Evolutionary conservation across 2,888 invertebrate genomes (phyloP).

Genomic region (Drosophila mimetica): DNA sequence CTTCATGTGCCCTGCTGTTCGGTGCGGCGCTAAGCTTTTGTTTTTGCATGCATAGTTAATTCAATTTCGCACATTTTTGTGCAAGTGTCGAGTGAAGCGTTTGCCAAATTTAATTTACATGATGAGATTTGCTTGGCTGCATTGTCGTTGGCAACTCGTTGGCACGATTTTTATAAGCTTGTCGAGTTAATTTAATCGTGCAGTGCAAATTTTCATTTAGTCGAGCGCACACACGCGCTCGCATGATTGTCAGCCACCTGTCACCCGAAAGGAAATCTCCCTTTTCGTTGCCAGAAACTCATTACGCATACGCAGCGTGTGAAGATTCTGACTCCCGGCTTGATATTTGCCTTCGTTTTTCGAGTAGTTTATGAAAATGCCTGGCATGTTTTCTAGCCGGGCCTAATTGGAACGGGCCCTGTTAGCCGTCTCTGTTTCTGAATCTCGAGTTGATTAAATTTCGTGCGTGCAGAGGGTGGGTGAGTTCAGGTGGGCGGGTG

Average conservation of each 20-base stretch:
- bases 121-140: constrained; percentile 70
- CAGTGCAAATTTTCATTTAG: constrained; percentile 69
- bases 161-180: constrained; percentile 69
- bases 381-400: constrained; percentile 31
- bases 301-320: constrained; percentile 44
- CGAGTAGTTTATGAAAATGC: constrained; percentile 47
- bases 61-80: constrained; percentile 77
- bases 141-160: constrained; percentile 64
- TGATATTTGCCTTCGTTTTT: constrained; percentile 20
- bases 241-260: constrained; percentile 52
- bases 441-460: constrained; percentile 60
- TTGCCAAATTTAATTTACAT: constrained; percentile 78
- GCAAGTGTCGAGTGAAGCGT: constrained; percentile 69
- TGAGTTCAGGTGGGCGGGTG: neutral
- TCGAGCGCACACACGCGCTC: constrained; percentile 25
- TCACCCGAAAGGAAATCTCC: constrained; percentile 41
- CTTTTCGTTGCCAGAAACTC: constrained; percentile 34
- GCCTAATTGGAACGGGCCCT: constrained; percentile 52
- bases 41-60: constrained; percentile 75
- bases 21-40: constrained; percentile 27
- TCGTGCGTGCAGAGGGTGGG: constrained; percentile 4
- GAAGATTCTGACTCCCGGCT: constrained; percentile 4
- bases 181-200: constrained; percentile 68
- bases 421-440: constrained; percentile 14
- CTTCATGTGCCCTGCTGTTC: constrained; percentile 28